phyloP scores from a whole-genome alignment of 2,113 vertebrate species.

The human (Homo sapiens) region GRCh38 chr20:4470501-4471000 shows the following conservation, averaged over 20 bases:
- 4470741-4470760: background rate
- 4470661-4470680: background rate
- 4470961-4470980: background rate
- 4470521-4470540: conserved; percentile 69
- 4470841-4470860: background rate
- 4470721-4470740: background rate
- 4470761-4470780: background rate
- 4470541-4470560: background rate
- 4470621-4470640: conserved; percentile 10
- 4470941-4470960: background rate
- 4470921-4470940: background rate
- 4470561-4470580: conserved; percentile 54
- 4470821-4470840: background rate
- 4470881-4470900: background rate
- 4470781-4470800: background rate
- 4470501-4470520: conserved; percentile 12
- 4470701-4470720: background rate
- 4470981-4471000: background rate
- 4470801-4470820: background rate
- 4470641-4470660: conserved; percentile 27
- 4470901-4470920: background rate
- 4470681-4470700: background rate
- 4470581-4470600: conserved; percentile 46
- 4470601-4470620: conserved; percentile 18
- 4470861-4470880: background rate